A percentile compares a stretch with the other conserved stretches of the same genome.
Evolutionary conservation across 2,797 vertebrate genomes (phyloP).

Genomic region (Vipera ursinii): DNA sequence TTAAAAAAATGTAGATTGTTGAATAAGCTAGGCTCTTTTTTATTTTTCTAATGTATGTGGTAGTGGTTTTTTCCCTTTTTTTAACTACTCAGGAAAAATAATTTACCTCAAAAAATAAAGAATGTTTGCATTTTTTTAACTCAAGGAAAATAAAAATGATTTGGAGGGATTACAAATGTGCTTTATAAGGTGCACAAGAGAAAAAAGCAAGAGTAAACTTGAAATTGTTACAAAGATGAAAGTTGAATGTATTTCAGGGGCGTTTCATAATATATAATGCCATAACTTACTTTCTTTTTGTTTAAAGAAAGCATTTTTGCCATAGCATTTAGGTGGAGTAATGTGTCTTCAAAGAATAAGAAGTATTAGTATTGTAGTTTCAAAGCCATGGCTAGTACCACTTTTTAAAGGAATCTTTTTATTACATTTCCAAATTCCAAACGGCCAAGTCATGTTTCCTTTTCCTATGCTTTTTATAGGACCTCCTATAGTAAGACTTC

Average conservation of each 20-base stretch:
- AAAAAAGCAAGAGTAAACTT: slow-evolving; percentile 79
- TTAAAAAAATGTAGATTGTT: slow-evolving; percentile 64
- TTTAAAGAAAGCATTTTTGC: slow-evolving; percentile 20
- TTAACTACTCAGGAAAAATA: slow-evolving; percentile 77
- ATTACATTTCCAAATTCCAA: slow-evolving; percentile 20
- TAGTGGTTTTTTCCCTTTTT: slow-evolving; percentile 49
- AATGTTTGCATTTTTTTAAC: slow-evolving; percentile 53
- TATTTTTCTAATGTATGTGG: slow-evolving; percentile 77
- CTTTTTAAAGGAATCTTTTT: slow-evolving; percentile 53
- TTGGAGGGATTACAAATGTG: slow-evolving; percentile 42
- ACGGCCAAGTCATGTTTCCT: neutral
- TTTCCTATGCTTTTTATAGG: neutral
- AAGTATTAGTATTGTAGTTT: slow-evolving; percentile 45
- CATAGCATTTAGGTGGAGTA: slow-evolving; percentile 52
- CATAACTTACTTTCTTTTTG: slow-evolving; percentile 45
- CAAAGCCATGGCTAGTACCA: slow-evolving; percentile 50
- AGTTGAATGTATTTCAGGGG: slow-evolving; percentile 97
- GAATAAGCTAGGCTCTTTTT: slow-evolving; percentile 67
- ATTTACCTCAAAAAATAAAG: slow-evolving; percentile 83
- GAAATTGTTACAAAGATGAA: slow-evolving; percentile 89
- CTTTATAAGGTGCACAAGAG: slow-evolving; percentile 49
- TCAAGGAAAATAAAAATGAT: slow-evolving; percentile 42
- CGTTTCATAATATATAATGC: slow-evolving; percentile 72
- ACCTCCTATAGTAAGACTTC: neutral
- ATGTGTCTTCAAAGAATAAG: slow-evolving; percentile 44